Percentiles rank a stretch among this genome's conserved stretches.
Conservation (phyloP, 2,113 vertebrate genomes). For the Coryphaenoides rupestris region DNA sequence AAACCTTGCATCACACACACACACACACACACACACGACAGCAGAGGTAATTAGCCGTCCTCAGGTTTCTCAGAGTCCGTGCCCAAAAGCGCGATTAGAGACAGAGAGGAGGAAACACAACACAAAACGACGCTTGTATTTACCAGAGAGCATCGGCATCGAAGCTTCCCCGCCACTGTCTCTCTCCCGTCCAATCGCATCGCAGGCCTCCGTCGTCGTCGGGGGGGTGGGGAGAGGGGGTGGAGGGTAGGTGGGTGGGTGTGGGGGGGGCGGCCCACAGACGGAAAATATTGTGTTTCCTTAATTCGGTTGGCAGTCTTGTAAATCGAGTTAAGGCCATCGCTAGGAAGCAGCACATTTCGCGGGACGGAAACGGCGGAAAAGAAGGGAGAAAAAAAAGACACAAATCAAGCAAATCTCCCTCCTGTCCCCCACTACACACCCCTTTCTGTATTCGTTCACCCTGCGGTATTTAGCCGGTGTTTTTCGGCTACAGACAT, state of each 20-base stretch:
- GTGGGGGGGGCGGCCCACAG: too few relatives aligned
- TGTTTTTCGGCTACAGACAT: too few relatives aligned
- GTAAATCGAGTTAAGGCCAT: constrained; percentile 45
- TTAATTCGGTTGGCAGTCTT: constrained; percentile 41
- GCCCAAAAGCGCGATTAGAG: constrained; percentile 36
- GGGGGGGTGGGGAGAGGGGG: too few relatives aligned
- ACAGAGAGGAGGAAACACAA: too few relatives aligned
- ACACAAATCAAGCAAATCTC: constrained; percentile 45
- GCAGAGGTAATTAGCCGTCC: constrained; percentile 40
- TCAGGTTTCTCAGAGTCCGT: constrained; percentile 51
- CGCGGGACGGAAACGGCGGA: constrained; percentile 27
- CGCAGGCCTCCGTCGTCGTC: constrained; percentile 41
- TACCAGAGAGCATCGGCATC: constrained; percentile 31
- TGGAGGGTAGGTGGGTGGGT: too few relatives aligned
- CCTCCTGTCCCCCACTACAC: constrained; percentile 28
- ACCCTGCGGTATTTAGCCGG: constrained; percentile 4
- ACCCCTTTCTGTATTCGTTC: too few relatives aligned
- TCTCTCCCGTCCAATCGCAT: constrained; percentile 31
- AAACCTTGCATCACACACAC: too few relatives aligned
- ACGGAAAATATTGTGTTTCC: constrained; percentile 40
- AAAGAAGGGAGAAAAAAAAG: too few relatives aligned
- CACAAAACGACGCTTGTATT: constrained; percentile 26
- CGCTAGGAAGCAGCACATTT: constrained; percentile 36
- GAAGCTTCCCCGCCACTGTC: constrained; percentile 36
- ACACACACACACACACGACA: constrained; percentile 31